Evolutionary conservation across 2,113 vertebrate genomes (phyloP), one percentile per base, ranked within the genome.

Genomic region (Carassius gibelio): DNA sequence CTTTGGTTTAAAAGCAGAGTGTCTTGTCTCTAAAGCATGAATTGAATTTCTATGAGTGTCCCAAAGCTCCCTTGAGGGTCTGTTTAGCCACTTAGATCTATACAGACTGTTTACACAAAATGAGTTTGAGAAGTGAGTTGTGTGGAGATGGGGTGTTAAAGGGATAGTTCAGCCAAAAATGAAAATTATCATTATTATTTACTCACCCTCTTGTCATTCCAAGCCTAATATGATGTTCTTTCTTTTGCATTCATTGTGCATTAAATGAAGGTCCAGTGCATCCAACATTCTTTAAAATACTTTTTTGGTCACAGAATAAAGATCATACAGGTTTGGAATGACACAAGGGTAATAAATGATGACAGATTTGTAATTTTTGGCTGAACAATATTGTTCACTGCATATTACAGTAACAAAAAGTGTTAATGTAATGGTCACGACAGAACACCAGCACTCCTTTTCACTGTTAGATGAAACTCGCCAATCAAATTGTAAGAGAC

Each of bases 401-500:
- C 6, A 9, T 38, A 38, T 21, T 13, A 61, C 55, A 61, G 4
- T 77, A 59, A 59, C 75, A 61, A 79, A 10, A 38, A 75, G n/a
- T 50, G 42, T 8, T 75, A 75, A 26, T 75, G 42, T 26, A 75
- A 75, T 7, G 26, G 26, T 26, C 8, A 34, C 23, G 1, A 76
- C 23, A 30, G 38, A 45, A 64, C 2, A 23, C 38, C 61, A 48
- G 61, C 48, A 19, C 42, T 14, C 14, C n/a, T 34, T 48, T 19
- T 4, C 59, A 64, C 38, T 23, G 62, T 68, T 52, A 66, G 26
- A 69, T 1, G 8, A 36, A 69, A 68, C 62, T 11, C 23, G 17
- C 48, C 66, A 85, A 79, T 45, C 62, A 23, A 38, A 68, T 30
- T 6, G 15, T 50, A n/a, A 90, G 85, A 86, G 81, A 91, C 80